Base-by-base conservation (phyloP, 1,140 invertebrate species). In the Oncopodura yosiiana region DNA sequence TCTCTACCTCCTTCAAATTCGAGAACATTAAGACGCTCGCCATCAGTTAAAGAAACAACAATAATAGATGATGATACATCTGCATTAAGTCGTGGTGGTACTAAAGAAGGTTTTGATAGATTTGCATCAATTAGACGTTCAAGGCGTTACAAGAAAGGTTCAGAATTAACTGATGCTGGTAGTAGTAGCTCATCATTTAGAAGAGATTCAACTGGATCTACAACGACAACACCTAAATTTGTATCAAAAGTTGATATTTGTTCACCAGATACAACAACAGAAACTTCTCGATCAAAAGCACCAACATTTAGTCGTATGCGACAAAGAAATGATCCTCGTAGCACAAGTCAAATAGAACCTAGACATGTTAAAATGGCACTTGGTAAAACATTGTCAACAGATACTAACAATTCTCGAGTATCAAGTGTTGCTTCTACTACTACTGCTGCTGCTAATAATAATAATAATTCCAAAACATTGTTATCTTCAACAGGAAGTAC, bases 51-150 rank as follows among this genome's bases (percentile, higher is more conserved):
- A 26, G 23, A 6, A 21, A 34, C 16, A 38, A 30, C 43, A n/a
- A 32, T 60, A 63, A 36, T 48, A n/a, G 49, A 51, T 51, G 51
- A 64, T 61, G 48, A 8, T 42, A 3, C 6, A 23, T 24, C 18
- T 21, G n/a, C 46, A 16, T 23, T 23, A 2, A 45, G 26, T 14
- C 45, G 42, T 43, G 46, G 34, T 12, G 56, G 56, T 0, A 61
- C 57, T 14, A 61, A 59, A 27, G 56, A 64, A 48, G 61, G 60
- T 8, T 93, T 93, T 59, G 86, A 92, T 68, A 72, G 87, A 53
- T 86, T 86, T 67, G 86, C 87, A 5, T 78, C 83, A 1, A 78
- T 85, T 0, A 75, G 89, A 56, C 77, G 86, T 63, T 92, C 87
- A 0, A 75, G 87, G 50, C 75, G 87, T 34, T 87, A 87, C 61